These are phyloP conservation scores for Cryptops parisi DNA, from an alignment of 2,888 invertebrate genomes.

Conservation along the genomic window DNA sequence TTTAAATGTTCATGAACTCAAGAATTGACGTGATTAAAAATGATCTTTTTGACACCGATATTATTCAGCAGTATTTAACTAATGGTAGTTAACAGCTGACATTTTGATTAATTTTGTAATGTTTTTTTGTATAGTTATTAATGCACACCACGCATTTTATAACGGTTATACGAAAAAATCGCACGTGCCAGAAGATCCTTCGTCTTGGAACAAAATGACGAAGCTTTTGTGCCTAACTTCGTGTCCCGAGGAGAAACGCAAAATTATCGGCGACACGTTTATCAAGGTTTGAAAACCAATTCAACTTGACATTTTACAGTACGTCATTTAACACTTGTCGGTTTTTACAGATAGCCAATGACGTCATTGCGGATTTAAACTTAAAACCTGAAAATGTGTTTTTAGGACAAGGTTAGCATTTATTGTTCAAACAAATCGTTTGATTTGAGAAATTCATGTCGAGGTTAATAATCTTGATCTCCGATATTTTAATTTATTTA, in stretches of 20 bases:
- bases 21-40: too few species aligned
- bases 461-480: neutral
- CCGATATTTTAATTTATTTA: neutral
- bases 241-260: slow-evolving; percentile 95
- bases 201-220: slow-evolving; percentile 46
- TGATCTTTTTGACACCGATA: too few species aligned
- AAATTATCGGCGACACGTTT: slow-evolving; percentile 98
- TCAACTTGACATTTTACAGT: too few species aligned
- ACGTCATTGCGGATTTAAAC: slow-evolving; percentile 71
- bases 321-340: too few species aligned
- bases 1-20: too few species aligned
- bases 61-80: too few species aligned
- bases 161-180: slow-evolving; percentile 65
- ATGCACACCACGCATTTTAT: slow-evolving; percentile 40
- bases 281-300: slow-evolving; percentile 44
- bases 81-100: too few species aligned
- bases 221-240: slow-evolving; percentile 68
- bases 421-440: neutral
- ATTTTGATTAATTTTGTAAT: slow-evolving; percentile 11
- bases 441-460: too few species aligned
- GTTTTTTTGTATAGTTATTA: slow-evolving; percentile 32
- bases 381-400: slow-evolving; percentile 83
- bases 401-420: slow-evolving; percentile 55
- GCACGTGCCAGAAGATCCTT: slow-evolving; percentile 37
- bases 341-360: slow-evolving; percentile 60